A percentile compares a stretch with the other conserved stretches of the same genome.
These are phyloP conservation scores for Drosophila prosaltans DNA, from an alignment of 1,140 invertebrate species.

Conservation along the genomic window DNA sequence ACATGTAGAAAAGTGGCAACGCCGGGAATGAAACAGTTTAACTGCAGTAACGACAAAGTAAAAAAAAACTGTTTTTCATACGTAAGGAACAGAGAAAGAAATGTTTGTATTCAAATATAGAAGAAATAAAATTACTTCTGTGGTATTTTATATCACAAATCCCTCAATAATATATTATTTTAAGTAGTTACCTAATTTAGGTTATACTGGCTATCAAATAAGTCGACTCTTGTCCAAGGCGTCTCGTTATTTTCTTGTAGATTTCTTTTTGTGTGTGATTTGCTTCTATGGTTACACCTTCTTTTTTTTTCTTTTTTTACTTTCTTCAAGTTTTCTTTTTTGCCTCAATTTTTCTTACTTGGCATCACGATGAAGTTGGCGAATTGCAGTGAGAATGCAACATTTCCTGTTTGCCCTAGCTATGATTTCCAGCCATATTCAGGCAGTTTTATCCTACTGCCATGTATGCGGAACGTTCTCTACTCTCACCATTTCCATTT, in stretches of 20 bases:
- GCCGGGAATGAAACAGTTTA: too few relatives aligned
- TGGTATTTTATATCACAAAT: too few relatives aligned
- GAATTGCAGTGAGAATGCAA: conserved; percentile 44
- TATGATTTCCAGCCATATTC: conserved; percentile 60
- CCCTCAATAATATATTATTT: too few relatives aligned
- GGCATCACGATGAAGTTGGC: conserved; percentile 36
- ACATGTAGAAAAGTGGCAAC: too few relatives aligned
- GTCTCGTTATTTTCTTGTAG: background rate
- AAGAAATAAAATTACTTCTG: too few relatives aligned
- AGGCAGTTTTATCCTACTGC: conserved; percentile 5
- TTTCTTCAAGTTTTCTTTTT: conserved; percentile 16
- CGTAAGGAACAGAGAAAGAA: too few relatives aligned
- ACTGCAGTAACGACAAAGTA: too few relatives aligned
- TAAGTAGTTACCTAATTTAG: too few relatives aligned
- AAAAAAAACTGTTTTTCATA: too few relatives aligned
- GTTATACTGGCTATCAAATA: conserved; percentile 13
- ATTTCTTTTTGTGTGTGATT: conserved; percentile 3
- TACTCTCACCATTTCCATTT: conserved; percentile 32
- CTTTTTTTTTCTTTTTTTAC: conserved; percentile 9
- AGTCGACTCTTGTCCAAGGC: conserved; percentile 21
- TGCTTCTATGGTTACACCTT: conserved; percentile 12
- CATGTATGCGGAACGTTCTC: background rate
- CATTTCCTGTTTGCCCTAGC: conserved; percentile 77
- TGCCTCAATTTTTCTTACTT: conserved; percentile 37
- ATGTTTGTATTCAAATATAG: too few relatives aligned